Evolutionary conservation across 2,113 vertebrate species (phyloP).

Genomic region (Colistium nudipinnis): DNA sequence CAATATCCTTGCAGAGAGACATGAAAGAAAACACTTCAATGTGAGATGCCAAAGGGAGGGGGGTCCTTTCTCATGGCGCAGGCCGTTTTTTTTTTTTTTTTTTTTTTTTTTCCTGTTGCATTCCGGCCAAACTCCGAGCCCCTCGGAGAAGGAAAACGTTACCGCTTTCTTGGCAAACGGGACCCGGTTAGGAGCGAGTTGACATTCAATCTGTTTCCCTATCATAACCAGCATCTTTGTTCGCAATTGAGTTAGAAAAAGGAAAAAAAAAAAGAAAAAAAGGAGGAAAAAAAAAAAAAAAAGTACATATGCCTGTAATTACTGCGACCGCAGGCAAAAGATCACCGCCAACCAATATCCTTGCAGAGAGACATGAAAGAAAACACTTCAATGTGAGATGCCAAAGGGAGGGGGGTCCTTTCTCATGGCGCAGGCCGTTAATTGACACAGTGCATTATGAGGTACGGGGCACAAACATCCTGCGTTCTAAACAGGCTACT

Average conservation of each 20-base stretch:
- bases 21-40: conserved; percentile 69
- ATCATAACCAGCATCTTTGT: conserved; percentile 72
- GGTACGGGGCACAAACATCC: conserved; percentile 57
- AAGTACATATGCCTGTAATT: conserved; percentile 74
- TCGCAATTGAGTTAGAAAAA: conserved; percentile 67
- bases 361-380: conserved; percentile 67
- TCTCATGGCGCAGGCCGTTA: conserved; percentile 44
- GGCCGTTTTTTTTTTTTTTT: no score
- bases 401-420: conserved; percentile 56
- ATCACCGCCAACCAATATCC: conserved; percentile 70
- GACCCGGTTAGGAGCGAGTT: conserved; percentile 70
- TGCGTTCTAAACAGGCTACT: conserved; percentile 31
- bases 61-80: conserved; percentile 41
- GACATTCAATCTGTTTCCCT: conserved; percentile 78
- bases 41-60: conserved; percentile 58
- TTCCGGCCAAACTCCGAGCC: conserved; percentile 64
- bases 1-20: conserved; percentile 64
- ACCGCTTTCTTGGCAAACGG: conserved; percentile 74
- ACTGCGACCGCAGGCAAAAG: conserved; percentile 76
- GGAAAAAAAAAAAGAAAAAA: no score
- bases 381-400: conserved; percentile 62
- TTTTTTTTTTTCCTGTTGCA: no score
- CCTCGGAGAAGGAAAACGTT: conserved; percentile 66
- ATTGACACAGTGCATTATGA: conserved; percentile 69
- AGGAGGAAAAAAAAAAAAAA: no score